Evolutionary conservation across 2,113 vertebrate genomes (phyloP), one percentile per base, ranked within the genome.

Genomic region (Suricata suricatta): DNA sequence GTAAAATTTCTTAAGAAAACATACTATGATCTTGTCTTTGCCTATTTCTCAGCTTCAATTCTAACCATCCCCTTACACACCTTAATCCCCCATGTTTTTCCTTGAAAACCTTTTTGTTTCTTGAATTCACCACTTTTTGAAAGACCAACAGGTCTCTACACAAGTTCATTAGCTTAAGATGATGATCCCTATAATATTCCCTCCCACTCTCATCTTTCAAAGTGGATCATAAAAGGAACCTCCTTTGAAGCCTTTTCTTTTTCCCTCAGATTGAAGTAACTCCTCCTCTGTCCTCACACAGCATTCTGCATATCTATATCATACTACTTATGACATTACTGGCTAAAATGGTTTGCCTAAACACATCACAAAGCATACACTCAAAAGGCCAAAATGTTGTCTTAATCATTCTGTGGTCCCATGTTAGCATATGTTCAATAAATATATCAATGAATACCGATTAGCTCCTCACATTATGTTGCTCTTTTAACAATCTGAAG

Each of bases 401-500:
- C 50, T 82, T 86, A 47, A 35, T 68, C 54, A n/a, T 64, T 87
- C 29, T 63, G 33, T 79, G 35, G 4, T 19, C 29, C 35, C 27
- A 25, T 33, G 76, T n/a, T 64, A 94, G 31, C 68, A 71, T 17
- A 69, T 44, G 25, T 64, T 94, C 91, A 86, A 76, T 60, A 95
- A 94, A 74, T 68, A 60, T 17, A 29, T 88, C 8, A 60, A 92
- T 88, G 27, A 96, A 50, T n/a, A 66, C 14, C 52, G 71, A 15
- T 83, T 21, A 91, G 54, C 35, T 80, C 60, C 83, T 83, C 68
- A 88, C 9, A 38, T 54, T 25, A 50, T 9, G 38, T 57, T 84
- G 11, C 60, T 81, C 74, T 96, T 92, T 91, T 13, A 88, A 97
- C 35, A 91, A 92, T 80, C n/a, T 88, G 29, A 95, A 92, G 31